Conservation (phyloP, 2,113 vertebrate species). For the Amblyopsis rosae region DNA sequence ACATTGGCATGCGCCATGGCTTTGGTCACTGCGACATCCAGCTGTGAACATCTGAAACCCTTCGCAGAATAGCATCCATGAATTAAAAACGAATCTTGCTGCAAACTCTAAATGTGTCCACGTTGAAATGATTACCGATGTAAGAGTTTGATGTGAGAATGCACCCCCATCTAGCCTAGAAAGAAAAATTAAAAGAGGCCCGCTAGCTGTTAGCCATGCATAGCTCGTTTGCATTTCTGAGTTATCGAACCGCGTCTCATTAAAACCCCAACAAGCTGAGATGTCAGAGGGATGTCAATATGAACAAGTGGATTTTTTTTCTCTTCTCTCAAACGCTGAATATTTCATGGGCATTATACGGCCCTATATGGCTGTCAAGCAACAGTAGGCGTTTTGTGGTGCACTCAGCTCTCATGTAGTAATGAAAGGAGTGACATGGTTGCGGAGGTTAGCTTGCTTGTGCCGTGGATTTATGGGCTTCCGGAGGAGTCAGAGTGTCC, state of each 20-base stretch:
- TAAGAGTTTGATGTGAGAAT: constrained; percentile 56
- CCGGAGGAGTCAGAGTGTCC: constrained; percentile 53
- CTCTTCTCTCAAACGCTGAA: constrained; percentile 34
- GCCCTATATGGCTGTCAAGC: background rate
- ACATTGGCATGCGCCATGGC: background rate
- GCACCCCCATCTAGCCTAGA: background rate
- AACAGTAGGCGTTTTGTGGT: background rate
- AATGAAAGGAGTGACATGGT: constrained; percentile 65
- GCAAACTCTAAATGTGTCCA: constrained; percentile 25
- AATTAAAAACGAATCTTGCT: constrained; percentile 33
- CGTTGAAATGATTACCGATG: constrained; percentile 49
- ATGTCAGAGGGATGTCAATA: constrained; percentile 64
- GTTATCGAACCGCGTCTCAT: constrained; percentile 68
- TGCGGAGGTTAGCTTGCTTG: constrained; percentile 47
- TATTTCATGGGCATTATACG: constrained; percentile 50
- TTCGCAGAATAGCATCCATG: background rate
- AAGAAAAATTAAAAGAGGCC: constrained; percentile 40
- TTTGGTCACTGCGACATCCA: constrained; percentile 28
- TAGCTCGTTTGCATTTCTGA: constrained; percentile 71
- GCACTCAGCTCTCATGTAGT: constrained; percentile 46
- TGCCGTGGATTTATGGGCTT: constrained; percentile 62
- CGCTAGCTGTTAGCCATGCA: constrained; percentile 58
- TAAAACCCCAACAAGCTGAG: constrained; percentile 61
- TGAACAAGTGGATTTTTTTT: constrained; percentile 36
- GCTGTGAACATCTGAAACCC: constrained; percentile 40